phyloP scores from a whole-genome alignment of 1,140 invertebrate genomes.

The Phenacoccus solenopsis region DNA sequence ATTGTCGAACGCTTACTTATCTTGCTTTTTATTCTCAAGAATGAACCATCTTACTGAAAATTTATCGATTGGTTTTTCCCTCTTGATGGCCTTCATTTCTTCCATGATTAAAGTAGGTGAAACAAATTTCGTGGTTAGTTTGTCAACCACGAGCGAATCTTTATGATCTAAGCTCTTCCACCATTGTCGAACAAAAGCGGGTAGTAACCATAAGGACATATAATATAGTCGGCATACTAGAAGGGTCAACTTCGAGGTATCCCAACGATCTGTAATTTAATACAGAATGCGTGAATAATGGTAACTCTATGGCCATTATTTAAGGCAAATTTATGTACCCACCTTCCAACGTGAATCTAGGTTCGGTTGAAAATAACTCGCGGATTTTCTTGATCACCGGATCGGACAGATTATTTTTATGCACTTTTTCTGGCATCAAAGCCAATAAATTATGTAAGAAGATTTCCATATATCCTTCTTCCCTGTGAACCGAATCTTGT shows the following conservation, averaged over 20 bases:
- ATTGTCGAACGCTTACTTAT: neutral
- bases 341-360: constrained; percentile 1
- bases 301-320: no score
- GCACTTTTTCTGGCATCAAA: constrained; percentile 23
- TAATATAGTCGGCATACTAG: constrained; percentile 55
- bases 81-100: constrained; percentile 49
- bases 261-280: constrained; percentile 27
- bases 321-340: no score
- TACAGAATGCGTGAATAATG: neutral
- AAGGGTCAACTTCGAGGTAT: constrained; percentile 39
- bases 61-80: constrained; percentile 45
- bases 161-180: constrained; percentile 52
- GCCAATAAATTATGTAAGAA: constrained; percentile 21
- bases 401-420: constrained; percentile 19
- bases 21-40: constrained; percentile 1
- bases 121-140: constrained; percentile 57
- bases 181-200: constrained; percentile 71
- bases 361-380: constrained; percentile 25
- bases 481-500: constrained; percentile 20
- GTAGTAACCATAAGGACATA: constrained; percentile 48
- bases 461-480: constrained; percentile 25
- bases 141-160: constrained; percentile 54
- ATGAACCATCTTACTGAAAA: constrained; percentile 58
- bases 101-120: constrained; percentile 53
- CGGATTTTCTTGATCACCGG: constrained; percentile 26